phyloP scores from a whole-genome alignment of 2,797 vertebrate species.

The Aplochiton taeniatus region DNA sequence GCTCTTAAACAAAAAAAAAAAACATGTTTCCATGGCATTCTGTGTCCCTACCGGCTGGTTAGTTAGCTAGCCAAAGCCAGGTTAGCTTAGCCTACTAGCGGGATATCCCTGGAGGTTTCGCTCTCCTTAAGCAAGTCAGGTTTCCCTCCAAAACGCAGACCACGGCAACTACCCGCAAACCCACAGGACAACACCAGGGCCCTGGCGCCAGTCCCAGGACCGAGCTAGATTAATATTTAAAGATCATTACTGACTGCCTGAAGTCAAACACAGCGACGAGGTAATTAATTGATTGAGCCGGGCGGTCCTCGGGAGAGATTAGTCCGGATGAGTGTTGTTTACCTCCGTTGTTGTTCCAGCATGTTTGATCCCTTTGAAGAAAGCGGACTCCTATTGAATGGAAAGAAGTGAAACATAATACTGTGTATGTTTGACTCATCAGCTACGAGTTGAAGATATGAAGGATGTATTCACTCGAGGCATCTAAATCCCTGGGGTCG shows the following conservation, averaged over 20 bases:
- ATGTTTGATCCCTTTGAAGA: conserved; percentile 65
- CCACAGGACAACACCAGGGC: conserved; percentile 60
- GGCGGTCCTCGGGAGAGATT: conserved; percentile 75
- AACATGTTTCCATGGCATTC: conserved; percentile 27
- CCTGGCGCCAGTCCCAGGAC: conserved; percentile 76
- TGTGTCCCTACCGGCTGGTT: conserved; percentile 6
- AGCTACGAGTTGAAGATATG: conserved; percentile 48
- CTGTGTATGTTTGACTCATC: conserved; percentile 66
- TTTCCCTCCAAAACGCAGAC: conserved; percentile 44
- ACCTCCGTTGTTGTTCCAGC: conserved; percentile 72
- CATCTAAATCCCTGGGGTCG: conserved; percentile 34
- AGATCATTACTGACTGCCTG: conserved; percentile 84
- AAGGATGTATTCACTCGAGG: conserved; percentile 50
- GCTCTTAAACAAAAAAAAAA: conserved; percentile 21
- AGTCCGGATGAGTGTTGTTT: conserved; percentile 75
- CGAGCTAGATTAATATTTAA: conserved; percentile 90
- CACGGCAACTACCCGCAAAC: conserved; percentile 43
- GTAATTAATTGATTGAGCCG: conserved; percentile 87
- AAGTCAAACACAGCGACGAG: conserved; percentile 81
- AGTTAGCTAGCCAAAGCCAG: neutral
- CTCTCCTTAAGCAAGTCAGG: conserved; percentile 42
- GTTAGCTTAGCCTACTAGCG: neutral
- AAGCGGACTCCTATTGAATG: conserved; percentile 67
- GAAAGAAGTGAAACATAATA: conserved; percentile 54
- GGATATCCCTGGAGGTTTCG: neutral